phyloP scores from a whole-genome alignment of 2,113 vertebrate species.

The Eolophus roseicapilla region DNA sequence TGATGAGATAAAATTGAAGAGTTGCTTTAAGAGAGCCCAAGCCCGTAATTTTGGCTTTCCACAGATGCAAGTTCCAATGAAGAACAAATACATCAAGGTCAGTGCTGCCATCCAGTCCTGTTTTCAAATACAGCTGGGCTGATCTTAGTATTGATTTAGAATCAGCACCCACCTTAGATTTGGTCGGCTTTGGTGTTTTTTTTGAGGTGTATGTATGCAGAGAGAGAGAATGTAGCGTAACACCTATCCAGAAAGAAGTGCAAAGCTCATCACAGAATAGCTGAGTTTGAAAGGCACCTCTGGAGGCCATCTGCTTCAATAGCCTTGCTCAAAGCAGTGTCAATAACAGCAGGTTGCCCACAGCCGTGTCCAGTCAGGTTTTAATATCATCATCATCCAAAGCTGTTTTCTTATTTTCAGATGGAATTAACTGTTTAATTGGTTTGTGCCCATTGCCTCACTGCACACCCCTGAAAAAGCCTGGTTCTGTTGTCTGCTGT shows the following conservation, averaged over 20 bases:
- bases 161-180: not conserved
- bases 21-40: not conserved
- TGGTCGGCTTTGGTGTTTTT: not conserved
- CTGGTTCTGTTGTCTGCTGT: not conserved
- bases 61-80: not conserved
- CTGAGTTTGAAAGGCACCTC: not conserved
- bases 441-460: not conserved
- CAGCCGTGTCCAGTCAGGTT: not conserved
- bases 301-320: not conserved
- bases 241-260: not conserved
- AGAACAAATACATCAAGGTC: not conserved
- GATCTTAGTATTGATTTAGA: not conserved
- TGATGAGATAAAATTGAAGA: not conserved
- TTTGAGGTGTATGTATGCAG: not conserved
- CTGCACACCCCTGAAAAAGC: not conserved
- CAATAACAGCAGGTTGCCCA: not conserved
- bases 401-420: not conserved
- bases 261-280: not conserved
- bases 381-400: not conserved
- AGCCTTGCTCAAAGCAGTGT: not conserved
- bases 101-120: not conserved
- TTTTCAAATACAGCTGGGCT: not conserved
- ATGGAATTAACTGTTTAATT: not conserved
- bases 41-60: not conserved
- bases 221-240: not conserved